Percentiles rank a stretch among this genome's conserved stretches.
Conservation (phyloP, 2,888 invertebrate species). For the Andrena bicolor region DNA sequence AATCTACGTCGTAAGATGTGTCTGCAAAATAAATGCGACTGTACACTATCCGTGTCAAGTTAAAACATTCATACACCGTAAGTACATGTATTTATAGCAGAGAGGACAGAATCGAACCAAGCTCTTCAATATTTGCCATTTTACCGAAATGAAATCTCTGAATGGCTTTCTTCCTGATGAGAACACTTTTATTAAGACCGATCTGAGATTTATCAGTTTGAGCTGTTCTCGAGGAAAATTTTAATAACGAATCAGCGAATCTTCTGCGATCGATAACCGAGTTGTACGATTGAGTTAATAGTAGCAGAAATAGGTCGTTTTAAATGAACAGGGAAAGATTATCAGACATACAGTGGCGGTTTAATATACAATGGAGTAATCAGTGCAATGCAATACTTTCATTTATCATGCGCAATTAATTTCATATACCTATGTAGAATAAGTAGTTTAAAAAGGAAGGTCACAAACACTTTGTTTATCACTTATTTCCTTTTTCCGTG, state of each 20-base stretch:
- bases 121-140: neutral
- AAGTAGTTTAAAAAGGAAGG: too few relatives aligned
- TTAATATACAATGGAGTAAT: neutral
- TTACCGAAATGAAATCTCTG: slow-evolving; percentile 24
- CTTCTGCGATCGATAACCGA: slow-evolving; percentile 20
- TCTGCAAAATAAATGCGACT: too few relatives aligned
- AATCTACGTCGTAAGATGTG: too few relatives aligned
- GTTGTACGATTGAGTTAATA: slow-evolving; percentile 6
- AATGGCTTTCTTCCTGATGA: slow-evolving; percentile 5
- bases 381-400: neutral
- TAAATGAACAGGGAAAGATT: neutral
- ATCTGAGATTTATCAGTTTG: neutral
- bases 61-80: too few relatives aligned
- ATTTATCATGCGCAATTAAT: neutral
- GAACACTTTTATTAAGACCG: neutral
- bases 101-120: too few relatives aligned
- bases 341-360: neutral
- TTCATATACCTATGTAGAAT: neutral
- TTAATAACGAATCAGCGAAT: neutral
- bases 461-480: too few relatives aligned
- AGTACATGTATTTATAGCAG: too few relatives aligned
- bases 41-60: too few relatives aligned
- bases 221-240: neutral
- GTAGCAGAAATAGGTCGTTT: neutral
- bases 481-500: too few relatives aligned